These are phyloP conservation scores for Cheirogaleus major DNA, from an alignment of 2,797 vertebrate species.

Conservation along the genomic window DNA sequence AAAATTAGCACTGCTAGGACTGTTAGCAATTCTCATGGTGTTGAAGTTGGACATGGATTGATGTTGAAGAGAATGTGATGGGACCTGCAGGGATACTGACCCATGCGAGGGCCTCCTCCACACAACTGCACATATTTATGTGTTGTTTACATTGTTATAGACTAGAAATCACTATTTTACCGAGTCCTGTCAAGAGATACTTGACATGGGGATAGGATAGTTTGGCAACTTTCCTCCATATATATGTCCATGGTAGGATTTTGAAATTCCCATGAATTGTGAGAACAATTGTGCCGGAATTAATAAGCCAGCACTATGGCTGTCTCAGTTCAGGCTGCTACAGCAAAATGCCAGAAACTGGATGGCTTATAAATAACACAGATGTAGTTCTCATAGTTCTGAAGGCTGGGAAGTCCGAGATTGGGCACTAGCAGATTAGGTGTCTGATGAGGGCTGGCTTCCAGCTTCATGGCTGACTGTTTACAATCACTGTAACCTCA, in stretches of 20 bases:
- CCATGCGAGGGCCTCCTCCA: not conserved
- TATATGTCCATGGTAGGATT: not conserved
- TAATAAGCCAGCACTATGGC: not conserved
- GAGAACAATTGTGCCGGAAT: not conserved
- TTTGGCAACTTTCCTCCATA: not conserved
- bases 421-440: too few relatives aligned
- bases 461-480: not conserved
- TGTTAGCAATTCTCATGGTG: not conserved
- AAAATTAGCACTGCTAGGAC: not conserved
- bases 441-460: not conserved
- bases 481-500: not conserved
- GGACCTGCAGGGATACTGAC: not conserved
- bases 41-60: not conserved
- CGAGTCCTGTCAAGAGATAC: not conserved
- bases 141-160: not conserved
- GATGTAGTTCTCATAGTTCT: not conserved
- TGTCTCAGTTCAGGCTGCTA: not conserved
- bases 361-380: not conserved
- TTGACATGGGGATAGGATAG: not conserved
- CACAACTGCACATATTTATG: not conserved
- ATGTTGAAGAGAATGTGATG: not conserved
- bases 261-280: not conserved
- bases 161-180: slow-evolving; percentile 7
- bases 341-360: not conserved
- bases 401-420: not conserved